A percentile compares a stretch with the other conserved stretches of the same genome.
phyloP scores from a whole-genome alignment of 2,113 vertebrate genomes.

The Pachycephala philippinensis region DNA sequence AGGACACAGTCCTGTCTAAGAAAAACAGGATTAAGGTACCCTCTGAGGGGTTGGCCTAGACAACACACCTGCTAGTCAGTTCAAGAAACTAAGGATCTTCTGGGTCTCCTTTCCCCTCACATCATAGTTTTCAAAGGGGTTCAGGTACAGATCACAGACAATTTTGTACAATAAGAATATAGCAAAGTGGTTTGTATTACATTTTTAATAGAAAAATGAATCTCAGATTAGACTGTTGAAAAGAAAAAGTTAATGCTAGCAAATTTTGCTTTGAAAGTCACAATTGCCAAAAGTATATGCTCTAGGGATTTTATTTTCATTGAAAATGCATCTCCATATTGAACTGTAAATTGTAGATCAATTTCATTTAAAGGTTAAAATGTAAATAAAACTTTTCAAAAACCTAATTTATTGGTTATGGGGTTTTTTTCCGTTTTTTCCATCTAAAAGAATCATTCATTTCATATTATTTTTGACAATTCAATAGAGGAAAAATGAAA shows the following conservation, averaged over 20 bases:
- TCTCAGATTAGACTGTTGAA: not conserved
- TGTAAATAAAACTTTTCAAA: not conserved
- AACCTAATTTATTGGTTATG: not conserved
- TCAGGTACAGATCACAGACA: not conserved
- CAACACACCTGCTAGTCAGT: not conserved
- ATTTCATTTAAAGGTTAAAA: not conserved
- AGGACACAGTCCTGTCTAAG: not conserved
- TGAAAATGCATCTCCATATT: not conserved
- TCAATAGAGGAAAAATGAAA: not conserved
- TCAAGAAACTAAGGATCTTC: not conserved
- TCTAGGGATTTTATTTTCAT: not conserved
- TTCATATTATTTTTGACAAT: not conserved
- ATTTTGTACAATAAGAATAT: not conserved
- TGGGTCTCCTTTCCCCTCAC: not conserved
- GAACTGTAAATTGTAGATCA: not conserved
- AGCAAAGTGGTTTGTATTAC: not conserved
- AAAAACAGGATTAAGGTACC: not conserved
- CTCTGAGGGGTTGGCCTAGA: not conserved
- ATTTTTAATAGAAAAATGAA: not conserved
- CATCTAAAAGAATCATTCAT: not conserved
- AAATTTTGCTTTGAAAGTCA: not conserved
- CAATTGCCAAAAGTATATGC: not conserved
- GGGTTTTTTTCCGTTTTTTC: not conserved
- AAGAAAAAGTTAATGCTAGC: not conserved
- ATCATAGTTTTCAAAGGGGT: not conserved